These are phyloP conservation scores for Deilephila elpenor DNA, from an alignment of 2,888 invertebrate genomes.

Conservation along the genomic window DNA sequence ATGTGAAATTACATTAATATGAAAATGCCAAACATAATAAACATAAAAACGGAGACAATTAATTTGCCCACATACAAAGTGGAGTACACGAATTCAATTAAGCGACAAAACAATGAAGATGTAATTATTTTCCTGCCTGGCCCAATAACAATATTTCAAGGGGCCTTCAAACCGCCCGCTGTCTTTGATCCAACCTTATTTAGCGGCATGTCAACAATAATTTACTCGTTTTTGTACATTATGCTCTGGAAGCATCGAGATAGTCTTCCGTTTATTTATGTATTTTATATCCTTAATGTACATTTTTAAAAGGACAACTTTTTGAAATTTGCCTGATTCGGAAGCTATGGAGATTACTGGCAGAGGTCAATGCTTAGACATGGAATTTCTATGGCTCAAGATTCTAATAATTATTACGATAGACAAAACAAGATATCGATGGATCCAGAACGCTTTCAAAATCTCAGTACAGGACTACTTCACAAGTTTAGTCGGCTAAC, in stretches of 20 bases:
- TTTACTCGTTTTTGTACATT: background rate
- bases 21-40: constrained; percentile 17
- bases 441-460: too few relatives aligned
- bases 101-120: constrained; percentile 39
- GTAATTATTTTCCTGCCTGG: constrained; percentile 40
- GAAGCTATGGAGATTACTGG: background rate
- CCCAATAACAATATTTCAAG: constrained; percentile 38
- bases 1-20: background rate
- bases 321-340: background rate
- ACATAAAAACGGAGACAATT: constrained; percentile 29
- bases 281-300: too few relatives aligned
- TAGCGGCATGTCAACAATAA: background rate
- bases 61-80: constrained; percentile 32
- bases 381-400: too few relatives aligned
- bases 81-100: constrained; percentile 43
- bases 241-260: background rate
- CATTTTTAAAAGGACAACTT: background rate
- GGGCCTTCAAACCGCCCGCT: constrained; percentile 1
- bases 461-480: too few relatives aligned
- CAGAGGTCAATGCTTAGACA: too few relatives aligned
- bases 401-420: too few relatives aligned
- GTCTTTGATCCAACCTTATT: constrained; percentile 22
- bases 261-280: background rate
- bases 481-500: too few relatives aligned
- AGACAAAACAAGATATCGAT: too few relatives aligned